phyloP scores from a whole-genome alignment of 2,797 vertebrate species.

The Pseudochromis fuscus region DNA sequence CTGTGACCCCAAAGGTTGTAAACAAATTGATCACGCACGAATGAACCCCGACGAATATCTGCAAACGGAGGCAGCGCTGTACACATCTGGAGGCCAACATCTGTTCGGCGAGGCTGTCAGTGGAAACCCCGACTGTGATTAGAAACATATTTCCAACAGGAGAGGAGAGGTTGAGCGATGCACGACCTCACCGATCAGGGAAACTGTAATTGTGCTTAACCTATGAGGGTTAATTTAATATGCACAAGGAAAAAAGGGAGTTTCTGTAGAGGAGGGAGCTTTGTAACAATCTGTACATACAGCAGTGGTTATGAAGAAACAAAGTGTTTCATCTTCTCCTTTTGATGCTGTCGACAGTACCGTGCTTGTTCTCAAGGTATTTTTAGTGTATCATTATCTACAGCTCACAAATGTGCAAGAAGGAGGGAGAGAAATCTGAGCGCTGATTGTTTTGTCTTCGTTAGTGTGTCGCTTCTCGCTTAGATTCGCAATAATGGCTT shows the following conservation, averaged over 20 bases:
- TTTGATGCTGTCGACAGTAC: constrained; percentile 43
- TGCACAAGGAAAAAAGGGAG: constrained; percentile 1
- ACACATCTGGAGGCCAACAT: constrained; percentile 71
- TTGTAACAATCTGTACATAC: constrained; percentile 19
- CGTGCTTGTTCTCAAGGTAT: constrained; percentile 62
- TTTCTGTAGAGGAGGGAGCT: background rate
- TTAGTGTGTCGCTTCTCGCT: constrained; percentile 56
- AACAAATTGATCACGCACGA: constrained; percentile 66
- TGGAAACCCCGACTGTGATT: background rate
- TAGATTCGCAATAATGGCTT: constrained; percentile 61
- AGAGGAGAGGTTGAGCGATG: constrained; percentile 14
- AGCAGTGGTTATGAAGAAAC: constrained; percentile 22
- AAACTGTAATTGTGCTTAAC: constrained; percentile 2
- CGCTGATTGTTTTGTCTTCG: constrained; percentile 73
- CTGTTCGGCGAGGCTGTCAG: constrained; percentile 30
- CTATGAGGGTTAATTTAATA: background rate
- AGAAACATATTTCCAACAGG: background rate
- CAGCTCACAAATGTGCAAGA: constrained; percentile 40
- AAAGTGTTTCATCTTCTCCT: constrained; percentile 49
- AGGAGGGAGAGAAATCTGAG: constrained; percentile 43
- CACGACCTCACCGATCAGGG: background rate
- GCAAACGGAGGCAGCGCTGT: constrained; percentile 11
- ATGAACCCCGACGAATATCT: constrained; percentile 40
- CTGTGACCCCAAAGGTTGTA: constrained; percentile 62
- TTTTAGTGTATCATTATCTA: constrained; percentile 66